These are phyloP conservation scores for Champsocephalus gunnari DNA, from an alignment of 2,797 vertebrate species.

Conservation along the genomic window DNA sequence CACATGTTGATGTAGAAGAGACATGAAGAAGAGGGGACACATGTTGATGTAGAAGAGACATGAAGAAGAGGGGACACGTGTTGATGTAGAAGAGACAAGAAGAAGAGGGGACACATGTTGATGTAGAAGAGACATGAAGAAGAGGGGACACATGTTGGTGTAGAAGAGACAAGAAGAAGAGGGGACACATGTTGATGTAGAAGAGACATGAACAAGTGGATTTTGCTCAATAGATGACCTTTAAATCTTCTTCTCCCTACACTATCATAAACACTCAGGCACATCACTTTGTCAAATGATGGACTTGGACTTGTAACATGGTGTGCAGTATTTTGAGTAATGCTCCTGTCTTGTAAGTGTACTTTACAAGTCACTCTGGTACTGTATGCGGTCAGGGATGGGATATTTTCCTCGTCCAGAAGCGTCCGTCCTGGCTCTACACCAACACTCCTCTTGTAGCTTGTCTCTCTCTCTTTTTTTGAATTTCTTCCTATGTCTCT, in stretches of 20 bases:
- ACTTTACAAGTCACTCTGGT: constrained; percentile 42
- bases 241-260: background rate
- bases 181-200: no score
- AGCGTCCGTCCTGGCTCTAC: constrained; percentile 29
- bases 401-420: constrained; percentile 44
- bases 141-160: no score
- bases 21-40: no score
- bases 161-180: no score
- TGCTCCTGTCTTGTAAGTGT: constrained; percentile 54
- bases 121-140: no score
- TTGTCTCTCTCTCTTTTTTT: background rate
- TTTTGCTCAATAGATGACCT: no score
- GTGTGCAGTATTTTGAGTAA: constrained; percentile 36
- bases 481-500: background rate
- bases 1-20: no score
- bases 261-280: constrained; percentile 4
- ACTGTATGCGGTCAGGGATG: constrained; percentile 28
- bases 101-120: no score
- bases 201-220: no score
- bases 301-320: constrained; percentile 3
- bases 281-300: constrained; percentile 24
- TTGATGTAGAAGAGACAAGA: no score
- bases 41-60: no score
- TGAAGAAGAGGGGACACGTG: no score
- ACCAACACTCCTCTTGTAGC: constrained; percentile 39